Percentiles rank a stretch among this genome's conserved stretches.
These are phyloP conservation scores for Papilio dardanus DNA, from an alignment of 1,140 invertebrate species.

Conservation along the genomic window DNA sequence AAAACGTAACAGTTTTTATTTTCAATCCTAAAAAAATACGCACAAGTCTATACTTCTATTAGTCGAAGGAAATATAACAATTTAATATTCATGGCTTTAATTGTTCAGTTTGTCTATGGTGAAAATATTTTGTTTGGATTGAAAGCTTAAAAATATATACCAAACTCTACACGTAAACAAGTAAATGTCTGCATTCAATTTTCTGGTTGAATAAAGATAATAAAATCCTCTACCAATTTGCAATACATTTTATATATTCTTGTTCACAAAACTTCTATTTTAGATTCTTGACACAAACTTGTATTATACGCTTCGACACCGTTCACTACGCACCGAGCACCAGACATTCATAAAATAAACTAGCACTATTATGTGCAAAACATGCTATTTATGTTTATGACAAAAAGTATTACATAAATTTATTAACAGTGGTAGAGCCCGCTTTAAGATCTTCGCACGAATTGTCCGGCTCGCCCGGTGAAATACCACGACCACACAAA, in stretches of 20 bases:
- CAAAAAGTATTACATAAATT: too few species aligned
- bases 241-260: neutral
- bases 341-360: neutral
- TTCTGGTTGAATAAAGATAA: neutral
- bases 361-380: neutral
- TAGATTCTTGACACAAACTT: too few species aligned
- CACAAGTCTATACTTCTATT: neutral
- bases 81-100: neutral
- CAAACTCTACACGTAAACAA: neutral
- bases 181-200: neutral
- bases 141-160: neutral
- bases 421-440: too few species aligned
- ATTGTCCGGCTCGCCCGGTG: too few species aligned
- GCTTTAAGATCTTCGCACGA: too few species aligned
- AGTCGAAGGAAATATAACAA: neutral
- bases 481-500: too few species aligned
- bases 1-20: slow-evolving; percentile 8
- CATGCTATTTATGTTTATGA: too few species aligned
- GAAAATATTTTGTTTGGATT: neutral
- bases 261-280: neutral
- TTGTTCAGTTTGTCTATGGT: neutral
- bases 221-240: neutral
- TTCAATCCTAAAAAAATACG: neutral
- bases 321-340: neutral
- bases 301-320: neutral